Base-by-base conservation (phyloP, 2,797 vertebrate genomes). In the Tokudaia muenninki region DNA sequence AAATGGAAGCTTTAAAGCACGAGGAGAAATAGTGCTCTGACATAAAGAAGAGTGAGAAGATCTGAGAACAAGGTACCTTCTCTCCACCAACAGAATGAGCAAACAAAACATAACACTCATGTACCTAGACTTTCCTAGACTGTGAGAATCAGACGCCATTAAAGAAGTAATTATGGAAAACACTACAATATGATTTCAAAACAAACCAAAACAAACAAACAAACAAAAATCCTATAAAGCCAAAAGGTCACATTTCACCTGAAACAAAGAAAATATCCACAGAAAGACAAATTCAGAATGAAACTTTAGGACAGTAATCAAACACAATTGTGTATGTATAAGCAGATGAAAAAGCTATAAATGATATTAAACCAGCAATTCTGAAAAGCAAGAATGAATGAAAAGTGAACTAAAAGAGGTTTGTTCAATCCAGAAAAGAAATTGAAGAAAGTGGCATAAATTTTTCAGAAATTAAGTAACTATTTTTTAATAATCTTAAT, bases 391-490 rank as follows among this genome's bases (percentile, higher is more conserved):
- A n/a, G 94, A 50, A 78, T 34, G 16, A 61, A 74, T 34, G 41
- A 41, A 92, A 67, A 80, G 7, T 19, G 78, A 16, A 87, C 22
- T 63, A 61, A 72, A 59, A 78, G 47, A 86, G 29, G 4, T 37
- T 50, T 44, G 70, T 6, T 74, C 12, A 93, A 88, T 31, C 47
- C 24, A 79, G 79, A 41, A 92, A 89, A 89, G 29, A 61, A 74
- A 37, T 22, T 3, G 12, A 90, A 93, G 57, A 75, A 67, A 97
- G 75, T 57, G 26, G 61, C 4, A 47, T n/a, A 70, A 26, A 37
- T 47, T 70, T 74, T 34, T 94, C 34, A 94, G 34, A 52, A 94
- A 61, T 67, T 10, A 82, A 93, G 41, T 50, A 87, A 82, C 74
- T 87, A 65, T 44, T 78, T 92, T 87, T 29, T 47, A 72, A 84